These are phyloP conservation scores for Atherinomorus stipes DNA, from an alignment of 2,113 vertebrate genomes.

Conservation along the genomic window DNA sequence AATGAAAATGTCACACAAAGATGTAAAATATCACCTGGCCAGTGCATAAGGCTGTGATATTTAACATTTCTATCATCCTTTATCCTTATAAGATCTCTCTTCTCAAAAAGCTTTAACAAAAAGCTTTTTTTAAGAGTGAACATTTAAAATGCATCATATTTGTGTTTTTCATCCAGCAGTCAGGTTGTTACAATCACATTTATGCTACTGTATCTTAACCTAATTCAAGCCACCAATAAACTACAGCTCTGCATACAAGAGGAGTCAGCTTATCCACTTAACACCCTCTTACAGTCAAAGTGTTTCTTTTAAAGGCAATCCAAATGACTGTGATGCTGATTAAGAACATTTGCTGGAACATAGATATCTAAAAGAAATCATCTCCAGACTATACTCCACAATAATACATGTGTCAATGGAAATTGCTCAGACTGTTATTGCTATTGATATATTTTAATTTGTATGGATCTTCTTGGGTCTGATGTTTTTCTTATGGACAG, in stretches of 20 bases:
- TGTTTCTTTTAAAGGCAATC: not conserved
- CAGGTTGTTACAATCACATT: not conserved
- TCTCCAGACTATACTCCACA: not conserved
- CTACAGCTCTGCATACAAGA: not conserved
- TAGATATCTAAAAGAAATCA: not conserved
- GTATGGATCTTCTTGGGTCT: conserved; percentile 1
- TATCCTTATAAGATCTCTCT: not conserved
- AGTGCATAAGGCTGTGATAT: conserved; percentile 7
- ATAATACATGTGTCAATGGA: not conserved
- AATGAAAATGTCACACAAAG: conserved; percentile 48
- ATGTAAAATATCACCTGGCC: conserved; percentile 50
- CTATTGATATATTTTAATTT: conserved; percentile 18
- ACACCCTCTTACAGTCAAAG: not conserved
- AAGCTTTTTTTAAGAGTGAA: not conserved
- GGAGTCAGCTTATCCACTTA: not conserved
- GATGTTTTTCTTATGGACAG: conserved; percentile 26
- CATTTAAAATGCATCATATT: not conserved
- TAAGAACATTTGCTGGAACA: not conserved
- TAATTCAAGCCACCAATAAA: conserved; percentile 1
- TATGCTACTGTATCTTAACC: not conserved
- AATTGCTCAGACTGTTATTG: conserved; percentile 14
- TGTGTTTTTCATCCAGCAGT: not conserved
- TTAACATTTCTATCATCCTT: conserved; percentile 15
- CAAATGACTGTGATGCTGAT: not conserved
- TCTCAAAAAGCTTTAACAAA: not conserved